Base-by-base conservation (phyloP, 2,888 invertebrate species). In the Hypsopygia costalis region DNA sequence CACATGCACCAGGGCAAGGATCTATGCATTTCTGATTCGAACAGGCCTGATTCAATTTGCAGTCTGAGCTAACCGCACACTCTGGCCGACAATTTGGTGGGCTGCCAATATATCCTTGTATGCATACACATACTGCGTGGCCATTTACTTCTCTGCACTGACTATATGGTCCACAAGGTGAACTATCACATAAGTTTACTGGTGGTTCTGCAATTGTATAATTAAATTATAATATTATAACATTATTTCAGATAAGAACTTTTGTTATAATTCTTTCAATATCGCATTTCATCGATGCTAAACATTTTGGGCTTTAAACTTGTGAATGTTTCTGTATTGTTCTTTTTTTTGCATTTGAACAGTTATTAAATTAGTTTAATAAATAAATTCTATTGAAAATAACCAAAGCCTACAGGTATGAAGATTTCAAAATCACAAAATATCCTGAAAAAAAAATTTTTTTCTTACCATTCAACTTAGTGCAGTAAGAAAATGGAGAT, bases 31-130 rank as follows among this genome's bases (percentile, higher is more conserved):
- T 94, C 58, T 93, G 93, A 55, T 92, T 92, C 6, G 94, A 91
- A 69, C 96, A 97, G 35, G 95, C 94, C 55, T 85, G 90, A 58
- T 92, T 88, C 38, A 91, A 71, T 4, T 90, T 75, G 66, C 95
- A 95, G 49, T 95, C 95, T 0, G 92, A 91, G 70, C 94, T 95
- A 12, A 93, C 88, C 31, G 93, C 90, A 71, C 95, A 95, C 78
- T 95, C 95, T 0, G 95, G 95, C 34, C 94, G 91, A 62, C 95
- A 95, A 48, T 91, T 91, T 21, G 94, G 94, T 35, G 94, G 94
- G 47, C 89, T 91, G 16, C 95, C 94, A 12, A 92, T 79, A 57
- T 90, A 94, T 12, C 92, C 92, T 35, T 90, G 86, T 1, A 93
- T 85, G 60, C 95, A 95, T 34, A 92, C 91, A 60, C 95, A 95